Base-by-base conservation (phyloP, 2,888 invertebrate genomes). In the Pandemis heparana region DNA sequence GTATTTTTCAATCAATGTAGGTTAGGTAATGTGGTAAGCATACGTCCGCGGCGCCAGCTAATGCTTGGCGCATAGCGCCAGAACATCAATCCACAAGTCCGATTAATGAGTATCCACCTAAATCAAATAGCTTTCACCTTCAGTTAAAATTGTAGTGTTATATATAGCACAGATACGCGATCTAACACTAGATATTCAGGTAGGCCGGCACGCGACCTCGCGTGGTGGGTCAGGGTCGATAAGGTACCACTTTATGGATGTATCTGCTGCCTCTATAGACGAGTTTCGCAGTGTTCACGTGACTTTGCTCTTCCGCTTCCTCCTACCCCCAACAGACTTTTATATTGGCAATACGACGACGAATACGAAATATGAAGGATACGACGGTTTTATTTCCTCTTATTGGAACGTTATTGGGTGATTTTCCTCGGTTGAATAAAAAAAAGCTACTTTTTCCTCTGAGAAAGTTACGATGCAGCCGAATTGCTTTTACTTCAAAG, bases 181-280 rank as follows among this genome's bases (percentile, higher is more conserved):
- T 81, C 78, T 84, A 84, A 83, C 88, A 85, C 86, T 85, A 84
- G 83, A 78, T 80, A 76, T 79, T 81, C 80, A 82, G 85, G 83
- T 80, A 76, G 76, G 79, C 70, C 73, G 65, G 76, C 87, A 88
- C 87, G 90, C 85, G 85, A 91, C 85, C 87, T 90, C 86, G 87
- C 86, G 86, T 85, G 85, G 56, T 77, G 75, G 88, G 90, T 90
- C 91, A 91, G 81, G 90, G 91, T 80, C 83, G 79, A 75, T 67
- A 65, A 70, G 67, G 67, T 67, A 72, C 62, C 65, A 61, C 72
- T 56, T 56, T 56, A 73, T 76, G 71, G 73, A 73, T 76, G 73
- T 77, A 63, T 75, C 76, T 72, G 66, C n/a, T 72, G 63, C 23
- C 80, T 78, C 79, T 85, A 84, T 85, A 83, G 85, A 86, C 83